Evolutionary conservation across 2,888 invertebrate genomes (phyloP).

Genomic region (Acleris sparsana): DNA sequence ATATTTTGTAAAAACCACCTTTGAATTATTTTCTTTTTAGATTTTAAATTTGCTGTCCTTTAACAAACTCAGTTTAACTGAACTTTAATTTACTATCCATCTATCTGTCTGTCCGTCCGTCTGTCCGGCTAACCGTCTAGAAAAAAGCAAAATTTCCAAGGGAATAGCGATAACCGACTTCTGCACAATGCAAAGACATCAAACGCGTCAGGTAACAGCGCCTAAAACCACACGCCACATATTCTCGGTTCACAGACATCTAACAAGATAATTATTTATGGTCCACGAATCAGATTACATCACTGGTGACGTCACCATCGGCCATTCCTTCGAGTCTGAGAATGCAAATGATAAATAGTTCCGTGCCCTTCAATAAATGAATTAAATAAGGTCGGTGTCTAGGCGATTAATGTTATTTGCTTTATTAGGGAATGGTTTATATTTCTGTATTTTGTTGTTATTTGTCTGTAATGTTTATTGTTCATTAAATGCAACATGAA

Average conservation of each 20-base stretch:
- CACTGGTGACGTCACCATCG: conserved; percentile 71
- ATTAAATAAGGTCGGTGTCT: conserved; percentile 45
- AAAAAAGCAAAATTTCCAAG: no score
- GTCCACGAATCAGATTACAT: conserved; percentile 63
- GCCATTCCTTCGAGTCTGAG: conserved; percentile 56
- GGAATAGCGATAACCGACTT: no score
- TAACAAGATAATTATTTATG: conserved; percentile 37
- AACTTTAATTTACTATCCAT: no score
- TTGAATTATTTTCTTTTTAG: no score
- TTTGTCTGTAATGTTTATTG: conserved; percentile 1
- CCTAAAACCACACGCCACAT: not conserved
- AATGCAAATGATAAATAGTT: conserved; percentile 61
- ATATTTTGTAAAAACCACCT: no score
- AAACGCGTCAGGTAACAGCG: no score
- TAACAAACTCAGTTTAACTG: no score
- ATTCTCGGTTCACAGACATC: conserved; percentile 17
- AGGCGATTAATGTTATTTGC: conserved; percentile 28
- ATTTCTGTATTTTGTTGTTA: not conserved
- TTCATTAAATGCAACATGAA: not conserved
- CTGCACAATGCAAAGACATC: no score
- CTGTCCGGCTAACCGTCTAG: no score
- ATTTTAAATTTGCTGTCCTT: no score
- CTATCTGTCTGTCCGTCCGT: no score
- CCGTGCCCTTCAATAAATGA: conserved; percentile 63
- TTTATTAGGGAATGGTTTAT: conserved; percentile 33